phyloP scores from a whole-genome alignment of 2,113 vertebrate genomes.

The Aplodontia rufa region DNA sequence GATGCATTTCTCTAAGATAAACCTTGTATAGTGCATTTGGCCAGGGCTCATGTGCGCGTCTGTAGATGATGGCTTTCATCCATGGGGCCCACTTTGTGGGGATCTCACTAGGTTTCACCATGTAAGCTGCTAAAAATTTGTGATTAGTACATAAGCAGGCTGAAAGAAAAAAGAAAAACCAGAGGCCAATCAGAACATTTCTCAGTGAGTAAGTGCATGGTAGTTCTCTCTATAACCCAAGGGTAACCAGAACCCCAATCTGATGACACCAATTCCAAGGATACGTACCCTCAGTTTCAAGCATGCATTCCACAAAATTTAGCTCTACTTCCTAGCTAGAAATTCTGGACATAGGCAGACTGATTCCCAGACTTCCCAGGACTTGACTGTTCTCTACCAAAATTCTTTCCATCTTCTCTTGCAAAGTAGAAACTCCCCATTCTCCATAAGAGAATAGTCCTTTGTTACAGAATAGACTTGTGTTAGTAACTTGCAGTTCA shows the following conservation, averaged over 20 bases:
- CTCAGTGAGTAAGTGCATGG: not conserved
- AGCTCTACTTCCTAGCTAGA: not conserved
- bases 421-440: not conserved
- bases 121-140: not conserved
- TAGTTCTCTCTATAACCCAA: not conserved
- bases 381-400: not conserved
- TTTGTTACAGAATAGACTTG: not conserved
- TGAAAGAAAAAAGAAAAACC: not conserved
- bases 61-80: not conserved
- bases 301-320: not conserved
- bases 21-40: not conserved
- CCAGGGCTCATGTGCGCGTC: not conserved
- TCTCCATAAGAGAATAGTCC: not conserved
- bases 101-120: slow-evolving; percentile 13
- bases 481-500: not conserved
- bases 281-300: not conserved
- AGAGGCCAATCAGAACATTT: not conserved
- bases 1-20: slow-evolving; percentile 44
- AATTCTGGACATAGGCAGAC: not conserved
- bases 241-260: not conserved
- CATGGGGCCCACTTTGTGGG: not conserved
- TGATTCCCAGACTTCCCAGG: not conserved
- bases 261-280: not conserved
- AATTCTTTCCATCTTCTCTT: not conserved
- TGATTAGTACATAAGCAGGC: not conserved